Evolutionary conservation across 2,888 invertebrate species (phyloP).

Genomic region (Pterobdella sp.): DNA sequence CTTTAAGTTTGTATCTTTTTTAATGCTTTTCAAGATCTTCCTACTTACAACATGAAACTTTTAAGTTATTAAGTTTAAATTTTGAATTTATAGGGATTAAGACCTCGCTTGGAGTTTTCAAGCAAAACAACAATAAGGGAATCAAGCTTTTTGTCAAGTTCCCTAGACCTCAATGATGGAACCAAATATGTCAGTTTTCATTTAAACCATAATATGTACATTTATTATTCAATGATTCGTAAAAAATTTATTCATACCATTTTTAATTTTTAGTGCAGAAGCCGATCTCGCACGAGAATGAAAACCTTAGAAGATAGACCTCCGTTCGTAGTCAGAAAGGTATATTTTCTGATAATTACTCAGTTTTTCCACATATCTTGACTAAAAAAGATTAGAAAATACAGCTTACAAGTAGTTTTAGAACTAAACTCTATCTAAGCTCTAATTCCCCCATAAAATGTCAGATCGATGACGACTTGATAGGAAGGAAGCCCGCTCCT

Average conservation of each 20-base stretch:
- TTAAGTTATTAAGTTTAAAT: too few relatives aligned
- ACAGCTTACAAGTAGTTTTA: not conserved
- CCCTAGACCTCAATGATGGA: not conserved
- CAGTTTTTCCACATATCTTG: too few relatives aligned
- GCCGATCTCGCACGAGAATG: not conserved
- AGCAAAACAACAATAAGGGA: slow-evolving; percentile 47
- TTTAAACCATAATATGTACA: not conserved
- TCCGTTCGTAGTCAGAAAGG: slow-evolving; percentile 31
- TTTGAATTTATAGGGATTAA: slow-evolving; percentile 50
- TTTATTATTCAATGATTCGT: not conserved
- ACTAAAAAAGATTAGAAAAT: not conserved
- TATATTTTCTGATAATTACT: slow-evolving; percentile 5
- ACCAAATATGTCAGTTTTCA: not conserved
- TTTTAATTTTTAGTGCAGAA: not conserved
- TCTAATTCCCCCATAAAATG: not conserved
- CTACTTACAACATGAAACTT: too few relatives aligned
- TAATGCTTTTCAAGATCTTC: too few relatives aligned
- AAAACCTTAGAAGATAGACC: slow-evolving; percentile 15
- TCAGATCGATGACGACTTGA: slow-evolving; percentile 31
- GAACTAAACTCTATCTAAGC: not conserved
- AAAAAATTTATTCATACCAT: not conserved
- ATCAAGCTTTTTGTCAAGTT: slow-evolving; percentile 38
- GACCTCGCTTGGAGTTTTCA: slow-evolving; percentile 49
- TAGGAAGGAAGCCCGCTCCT: slow-evolving; percentile 26
- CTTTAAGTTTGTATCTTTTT: too few relatives aligned